Base-by-base conservation (phyloP, 1,140 invertebrate genomes). In the Drosophila navojoa region DNA sequence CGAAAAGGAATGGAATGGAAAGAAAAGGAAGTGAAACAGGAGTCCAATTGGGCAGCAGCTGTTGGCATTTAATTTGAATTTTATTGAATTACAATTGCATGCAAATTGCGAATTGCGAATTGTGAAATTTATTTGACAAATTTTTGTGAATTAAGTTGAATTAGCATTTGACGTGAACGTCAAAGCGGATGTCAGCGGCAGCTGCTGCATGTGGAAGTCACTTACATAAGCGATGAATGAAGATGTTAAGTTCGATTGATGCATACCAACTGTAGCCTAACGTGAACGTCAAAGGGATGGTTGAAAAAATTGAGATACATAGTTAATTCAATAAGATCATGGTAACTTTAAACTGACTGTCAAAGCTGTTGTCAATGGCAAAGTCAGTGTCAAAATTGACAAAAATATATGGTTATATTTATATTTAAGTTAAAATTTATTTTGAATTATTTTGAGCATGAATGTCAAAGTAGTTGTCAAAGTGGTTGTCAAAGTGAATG, bases 21-120 rank as follows among this genome's bases (percentile, higher is more conserved):
- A 16, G 1, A 27, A 10, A 6, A 19, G 40, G n/a, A 40, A 13
- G 2, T 1, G n/a, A 11, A 32, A 53, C 15, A 16, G 9, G 10
- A 57, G 42, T 4, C 27, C n/a, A 22, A 47, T 45, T 16, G 42
- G 42, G 42, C 74, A 76, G 42, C 74, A 73, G 73, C 69, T 76
- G 70, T 62, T 52, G 49, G 81, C 67, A 81, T 86, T 86, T 89
- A 89, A 89, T 89, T 89, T 89, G 84, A 89, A 89, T 89, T 89
- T 73, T 71, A 89, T 89, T 84, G 84, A 90, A 90, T 90, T 81
- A 71, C 85, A 89, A 89, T 89, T 89, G 74, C 77, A 89, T 90
- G 80, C 85, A 90, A 89, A 89, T 90, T 38, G 32, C 19, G 9
- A 89, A 89, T 90, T 38, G 32, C 19, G 9, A 38, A 54, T 9